A percentile compares a stretch with the other conserved stretches of the same genome.
Evolutionary conservation across 2,113 vertebrate genomes (phyloP).

Genomic region (Coregonus clupeaformis): DNA sequence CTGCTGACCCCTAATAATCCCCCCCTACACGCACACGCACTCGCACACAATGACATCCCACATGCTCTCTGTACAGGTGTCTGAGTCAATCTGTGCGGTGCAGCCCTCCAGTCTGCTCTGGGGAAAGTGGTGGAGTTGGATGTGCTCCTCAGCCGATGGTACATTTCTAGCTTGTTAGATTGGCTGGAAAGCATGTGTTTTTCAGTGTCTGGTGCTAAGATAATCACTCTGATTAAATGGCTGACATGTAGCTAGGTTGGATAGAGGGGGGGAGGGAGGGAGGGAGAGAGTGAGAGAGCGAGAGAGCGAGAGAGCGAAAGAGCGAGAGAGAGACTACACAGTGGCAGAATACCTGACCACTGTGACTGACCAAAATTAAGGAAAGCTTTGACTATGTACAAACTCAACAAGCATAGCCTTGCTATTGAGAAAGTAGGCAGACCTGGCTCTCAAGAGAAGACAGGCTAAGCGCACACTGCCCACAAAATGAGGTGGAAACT

Average conservation of each 20-base stretch:
- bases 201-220: constrained; percentile 55
- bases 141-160: neutral
- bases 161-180: constrained; percentile 38
- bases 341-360: neutral
- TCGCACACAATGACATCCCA: neutral
- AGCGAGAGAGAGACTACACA: neutral
- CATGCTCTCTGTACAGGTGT: too few species aligned
- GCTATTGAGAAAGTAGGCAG: too few species aligned
- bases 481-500: too few species aligned
- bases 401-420: too few species aligned
- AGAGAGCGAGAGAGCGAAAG: too few species aligned
- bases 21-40: neutral
- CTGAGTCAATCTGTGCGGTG: too few species aligned
- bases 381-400: too few species aligned
- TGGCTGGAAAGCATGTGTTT: constrained; percentile 52
- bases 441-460: too few species aligned
- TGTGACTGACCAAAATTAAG: too few species aligned
- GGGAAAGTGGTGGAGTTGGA: neutral
- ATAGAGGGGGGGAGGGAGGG: neutral
- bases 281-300: neutral
- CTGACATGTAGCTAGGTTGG: constrained; percentile 27
- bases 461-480: too few species aligned
- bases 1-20: constrained; percentile 4
- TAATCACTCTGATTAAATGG: constrained; percentile 43
- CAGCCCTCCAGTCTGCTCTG: too few species aligned